Conservation (phyloP, 1,140 invertebrate genomes). For the Sipha flava region DNA sequence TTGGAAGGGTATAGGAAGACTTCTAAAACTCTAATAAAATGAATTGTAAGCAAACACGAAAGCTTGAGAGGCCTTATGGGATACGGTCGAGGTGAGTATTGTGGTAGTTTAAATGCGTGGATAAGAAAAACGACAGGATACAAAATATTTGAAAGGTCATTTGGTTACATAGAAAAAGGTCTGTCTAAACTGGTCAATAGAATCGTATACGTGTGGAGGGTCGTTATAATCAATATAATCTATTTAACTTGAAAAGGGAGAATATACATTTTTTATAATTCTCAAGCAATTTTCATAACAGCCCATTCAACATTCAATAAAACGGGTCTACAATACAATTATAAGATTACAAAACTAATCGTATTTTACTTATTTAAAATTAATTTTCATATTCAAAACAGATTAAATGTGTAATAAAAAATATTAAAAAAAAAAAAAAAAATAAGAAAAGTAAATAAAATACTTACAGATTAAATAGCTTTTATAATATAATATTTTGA, state of each 20-base stretch:
- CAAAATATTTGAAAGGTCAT: slow-evolving; percentile 6
- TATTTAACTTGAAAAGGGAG: not conserved
- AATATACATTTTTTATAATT: not conserved
- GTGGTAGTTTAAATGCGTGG: not conserved
- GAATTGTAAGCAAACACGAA: not conserved
- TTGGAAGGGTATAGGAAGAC: not conserved
- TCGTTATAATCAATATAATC: not conserved
- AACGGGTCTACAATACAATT: no score
- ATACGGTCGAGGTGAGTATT: not conserved
- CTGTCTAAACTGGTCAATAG: not conserved
- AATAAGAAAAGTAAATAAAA: no score
- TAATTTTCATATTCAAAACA: no score
- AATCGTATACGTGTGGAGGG: not conserved
- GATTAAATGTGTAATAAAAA: no score
- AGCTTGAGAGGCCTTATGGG: not conserved
- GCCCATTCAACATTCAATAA: no score
- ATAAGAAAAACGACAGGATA: not conserved
- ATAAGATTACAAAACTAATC: no score
- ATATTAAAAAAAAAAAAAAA: no score
- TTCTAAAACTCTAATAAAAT: not conserved
- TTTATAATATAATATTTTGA: no score
- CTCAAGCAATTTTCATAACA: no score
- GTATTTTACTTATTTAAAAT: no score
- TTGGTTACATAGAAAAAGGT: not conserved
- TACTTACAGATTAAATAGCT: no score